These are phyloP conservation scores for Anthrax anthrax DNA, from an alignment of 2,888 invertebrate species.

Conservation along the genomic window DNA sequence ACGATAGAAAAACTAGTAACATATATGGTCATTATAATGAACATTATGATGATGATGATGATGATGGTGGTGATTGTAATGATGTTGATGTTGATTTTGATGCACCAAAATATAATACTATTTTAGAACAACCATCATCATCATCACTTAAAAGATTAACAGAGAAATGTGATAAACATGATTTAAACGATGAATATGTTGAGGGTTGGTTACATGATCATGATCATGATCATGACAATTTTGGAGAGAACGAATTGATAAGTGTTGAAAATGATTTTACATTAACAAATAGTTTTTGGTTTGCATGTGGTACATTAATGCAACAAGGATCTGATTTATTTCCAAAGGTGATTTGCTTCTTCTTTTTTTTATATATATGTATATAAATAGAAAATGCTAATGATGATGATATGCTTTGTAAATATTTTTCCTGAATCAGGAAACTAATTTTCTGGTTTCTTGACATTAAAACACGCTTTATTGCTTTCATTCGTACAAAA, in stretches of 20 bases:
- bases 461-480: no score
- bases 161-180: neutral
- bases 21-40: neutral
- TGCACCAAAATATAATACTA: neutral
- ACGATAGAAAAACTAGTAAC: neutral
- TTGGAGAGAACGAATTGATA: slow-evolving; percentile 20
- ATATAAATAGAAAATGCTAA: no score
- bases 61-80: neutral
- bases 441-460: no score
- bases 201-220: neutral
- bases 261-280: slow-evolving; percentile 65
- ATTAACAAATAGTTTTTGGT: slow-evolving; percentile 73
- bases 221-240: slow-evolving; percentile 11
- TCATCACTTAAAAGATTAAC: neutral
- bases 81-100: neutral
- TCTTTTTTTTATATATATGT: neutral
- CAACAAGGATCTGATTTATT: slow-evolving; percentile 69
- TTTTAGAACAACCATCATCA: neutral
- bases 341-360: slow-evolving; percentile 39
- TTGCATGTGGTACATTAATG: slow-evolving; percentile 77
- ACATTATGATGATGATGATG: neutral
- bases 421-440: no score
- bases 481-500: no score
- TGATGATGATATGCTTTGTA: no score
- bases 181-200: neutral